These are phyloP conservation scores for Hirtodrosophila cameraria DNA, from an alignment of 2,888 invertebrate species.

Conservation along the genomic window DNA sequence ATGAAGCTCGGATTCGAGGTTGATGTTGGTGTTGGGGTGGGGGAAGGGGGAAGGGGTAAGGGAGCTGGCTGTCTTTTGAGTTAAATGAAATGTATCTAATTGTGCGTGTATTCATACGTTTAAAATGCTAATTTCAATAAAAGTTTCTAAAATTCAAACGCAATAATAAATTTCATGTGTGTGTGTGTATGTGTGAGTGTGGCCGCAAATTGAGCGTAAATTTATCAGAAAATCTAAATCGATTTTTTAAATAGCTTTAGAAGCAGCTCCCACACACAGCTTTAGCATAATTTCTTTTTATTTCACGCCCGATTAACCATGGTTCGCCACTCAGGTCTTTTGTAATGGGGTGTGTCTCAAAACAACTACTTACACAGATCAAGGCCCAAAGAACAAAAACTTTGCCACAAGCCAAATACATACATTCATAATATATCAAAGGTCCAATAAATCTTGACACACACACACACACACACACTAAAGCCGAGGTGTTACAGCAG, in stretches of 20 bases:
- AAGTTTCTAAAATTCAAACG: constrained; percentile 66
- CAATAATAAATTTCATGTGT: constrained; percentile 44
- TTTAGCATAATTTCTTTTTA: constrained; percentile 79
- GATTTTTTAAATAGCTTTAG: constrained; percentile 49
- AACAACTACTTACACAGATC: constrained; percentile 27
- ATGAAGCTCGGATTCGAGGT: background rate
- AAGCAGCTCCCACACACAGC: constrained; percentile 37
- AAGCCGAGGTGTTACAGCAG: constrained; percentile 35
- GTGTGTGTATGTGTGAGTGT: constrained; percentile 9
- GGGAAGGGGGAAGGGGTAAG: background rate
- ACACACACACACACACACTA: constrained; percentile 12
- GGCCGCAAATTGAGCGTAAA: constrained; percentile 71
- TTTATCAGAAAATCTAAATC: constrained; percentile 69
- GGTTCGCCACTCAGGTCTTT: constrained; percentile 19
- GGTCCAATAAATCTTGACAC: constrained; percentile 79
- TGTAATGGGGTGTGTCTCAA: constrained; percentile 30
- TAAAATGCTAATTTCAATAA: constrained; percentile 78
- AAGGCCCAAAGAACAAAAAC: constrained; percentile 36
- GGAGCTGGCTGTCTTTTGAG: constrained; percentile 57
- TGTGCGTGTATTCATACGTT: constrained; percentile 78
- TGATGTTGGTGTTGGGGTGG: too few species aligned
- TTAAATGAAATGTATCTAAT: constrained; percentile 76
- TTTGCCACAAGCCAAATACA: constrained; percentile 63
- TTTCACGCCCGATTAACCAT: constrained; percentile 72
- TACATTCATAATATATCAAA: constrained; percentile 74